phyloP scores from a whole-genome alignment of 92 coral and sea anemone species.

The Nematostella vectensis region DNA sequence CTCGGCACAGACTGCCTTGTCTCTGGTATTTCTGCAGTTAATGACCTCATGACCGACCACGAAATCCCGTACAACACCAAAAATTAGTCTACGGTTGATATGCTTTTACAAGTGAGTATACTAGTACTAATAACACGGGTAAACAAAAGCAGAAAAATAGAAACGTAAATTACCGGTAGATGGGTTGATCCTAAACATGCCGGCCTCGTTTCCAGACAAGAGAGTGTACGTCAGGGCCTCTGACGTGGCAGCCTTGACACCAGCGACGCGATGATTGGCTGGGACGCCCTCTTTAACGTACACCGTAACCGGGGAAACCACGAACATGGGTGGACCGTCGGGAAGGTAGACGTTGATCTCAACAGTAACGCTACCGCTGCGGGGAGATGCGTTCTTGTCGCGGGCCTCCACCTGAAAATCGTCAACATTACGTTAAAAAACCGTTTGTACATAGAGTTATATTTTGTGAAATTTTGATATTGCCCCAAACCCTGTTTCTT shows the following conservation, averaged over 20 bases:
- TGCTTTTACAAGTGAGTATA: neutral
- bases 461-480: too few relatives aligned
- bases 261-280: conserved; percentile 64
- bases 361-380: conserved; percentile 23
- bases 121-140: neutral
- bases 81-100: too few relatives aligned
- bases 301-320: conserved; percentile 54
- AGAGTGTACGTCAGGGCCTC: conserved; percentile 79
- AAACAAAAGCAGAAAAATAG: neutral
- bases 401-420: conserved; percentile 36
- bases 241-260: conserved; percentile 86
- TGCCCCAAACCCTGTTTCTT: too few relatives aligned
- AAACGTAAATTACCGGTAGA: conserved; percentile 45
- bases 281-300: conserved; percentile 63
- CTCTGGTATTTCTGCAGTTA: too few relatives aligned
- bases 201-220: conserved; percentile 42
- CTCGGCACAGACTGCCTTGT: too few relatives aligned
- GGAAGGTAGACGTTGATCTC: conserved; percentile 65
- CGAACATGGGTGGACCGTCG: conserved; percentile 83
- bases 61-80: too few relatives aligned
- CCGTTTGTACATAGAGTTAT: too few relatives aligned
- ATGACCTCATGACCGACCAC: too few relatives aligned
- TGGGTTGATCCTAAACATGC: conserved; percentile 63
- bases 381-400: conserved; percentile 46
- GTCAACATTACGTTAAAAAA: too few relatives aligned